These are phyloP conservation scores for Aleiodes alternator DNA, from an alignment of 2,888 invertebrate species.

Conservation along the genomic window DNA sequence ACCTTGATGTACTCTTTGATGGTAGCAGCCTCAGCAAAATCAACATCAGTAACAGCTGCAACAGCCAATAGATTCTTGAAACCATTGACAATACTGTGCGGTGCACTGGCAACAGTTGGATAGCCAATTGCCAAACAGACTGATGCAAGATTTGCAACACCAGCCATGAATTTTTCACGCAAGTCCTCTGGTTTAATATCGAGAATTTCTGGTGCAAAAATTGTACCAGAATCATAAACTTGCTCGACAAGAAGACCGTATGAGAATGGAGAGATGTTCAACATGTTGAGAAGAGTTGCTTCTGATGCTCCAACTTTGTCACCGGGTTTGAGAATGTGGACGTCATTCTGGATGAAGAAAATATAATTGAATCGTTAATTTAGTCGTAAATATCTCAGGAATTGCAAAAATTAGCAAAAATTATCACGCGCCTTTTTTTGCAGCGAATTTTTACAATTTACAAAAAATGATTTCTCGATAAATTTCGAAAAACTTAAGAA, in stretches of 20 bases:
- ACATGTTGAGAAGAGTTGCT: constrained; percentile 99
- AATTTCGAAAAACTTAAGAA: too few species aligned
- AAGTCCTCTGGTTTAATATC: constrained; percentile 99
- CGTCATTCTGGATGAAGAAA: constrained; percentile 81
- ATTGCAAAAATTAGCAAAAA: not conserved
- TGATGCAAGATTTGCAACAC: constrained; percentile 95
- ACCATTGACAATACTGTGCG: constrained; percentile 98
- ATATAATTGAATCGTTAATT: not conserved
- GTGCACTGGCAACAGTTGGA: constrained; percentile 97
- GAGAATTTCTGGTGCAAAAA: constrained; percentile 96
- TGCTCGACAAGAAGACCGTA: constrained; percentile 97
- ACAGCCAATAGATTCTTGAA: constrained; percentile 98
- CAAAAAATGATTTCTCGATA: too few species aligned
- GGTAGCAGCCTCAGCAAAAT: constrained; percentile 95
- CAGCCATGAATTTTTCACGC: constrained; percentile 91
- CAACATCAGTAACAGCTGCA: constrained; percentile 96
- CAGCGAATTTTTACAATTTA: too few species aligned
- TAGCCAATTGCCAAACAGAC: constrained; percentile 95
- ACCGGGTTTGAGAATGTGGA: constrained; percentile 93
- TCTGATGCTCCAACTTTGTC: constrained; percentile 99
- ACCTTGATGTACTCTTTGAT: constrained; percentile 95
- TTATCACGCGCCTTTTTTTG: too few species aligned
- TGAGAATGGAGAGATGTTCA: constrained; percentile 99
- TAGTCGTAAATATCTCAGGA: not conserved
- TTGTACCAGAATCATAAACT: constrained; percentile 99